Base-by-base conservation (phyloP, 2,797 vertebrate species). In the Cyclopterus lumpus region DNA sequence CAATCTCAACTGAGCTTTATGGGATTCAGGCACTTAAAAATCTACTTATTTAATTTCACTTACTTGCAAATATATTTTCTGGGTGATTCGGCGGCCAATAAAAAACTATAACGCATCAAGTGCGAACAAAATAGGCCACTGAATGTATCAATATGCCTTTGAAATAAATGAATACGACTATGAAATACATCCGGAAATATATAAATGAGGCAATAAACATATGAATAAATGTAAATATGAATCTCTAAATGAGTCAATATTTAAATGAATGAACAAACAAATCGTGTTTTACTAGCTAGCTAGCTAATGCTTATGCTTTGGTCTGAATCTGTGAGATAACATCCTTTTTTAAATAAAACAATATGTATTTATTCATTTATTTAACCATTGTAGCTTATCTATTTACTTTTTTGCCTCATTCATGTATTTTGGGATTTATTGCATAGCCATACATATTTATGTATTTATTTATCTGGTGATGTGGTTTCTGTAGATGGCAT, bases 21-120 rank as follows among this genome's bases (percentile, higher is more conserved):
- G 34, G 20, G 65, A 67, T 79, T 70, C 38, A 42, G 40, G 75
- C 63, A 68, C 36, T 82, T 84, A 84, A 79, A 85, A 77, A 79
- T 77, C 30, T 55, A 79, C 71, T 76, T 61, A 73, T 85, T 82
- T 68, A 55, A 77, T 79, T 84, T 75, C 22, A 73, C 60, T 72
- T 70, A 82, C 42, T 57, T 66, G 30, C 36, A 66, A 30, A 82
- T 61, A 76, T 55, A 77, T 79, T 67, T 71, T 57, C 28, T 18
- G 42, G 6, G 6, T 67, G n/a, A 75, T 70, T 89, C 24, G 79
- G 51, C 70, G 32, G 15, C 40, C 61, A 73, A 26, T 84, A 42
- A 75, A 73, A n/a, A 84, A 26, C 42, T 32, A 32, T 32, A 44
- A 55, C 0, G 5, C 62, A 63, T 79, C 51, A 42, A 53, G 63